phyloP scores from a whole-genome alignment of 1,140 invertebrate genomes.

The Eumeta japonica region DNA sequence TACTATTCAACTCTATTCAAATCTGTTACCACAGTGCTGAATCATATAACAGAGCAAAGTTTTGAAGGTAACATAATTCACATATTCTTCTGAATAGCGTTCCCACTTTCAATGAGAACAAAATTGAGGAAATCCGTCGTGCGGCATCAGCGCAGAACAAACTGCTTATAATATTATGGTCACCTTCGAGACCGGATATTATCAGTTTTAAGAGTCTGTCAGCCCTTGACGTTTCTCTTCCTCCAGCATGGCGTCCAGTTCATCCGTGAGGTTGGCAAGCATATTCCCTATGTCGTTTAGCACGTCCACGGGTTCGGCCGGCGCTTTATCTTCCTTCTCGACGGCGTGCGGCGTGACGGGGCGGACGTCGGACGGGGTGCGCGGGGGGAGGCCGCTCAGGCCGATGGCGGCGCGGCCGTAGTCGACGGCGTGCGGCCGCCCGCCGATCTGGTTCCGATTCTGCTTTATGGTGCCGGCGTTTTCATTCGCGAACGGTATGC shows the following conservation, averaged over 20 bases:
- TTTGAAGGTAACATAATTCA: too few species aligned
- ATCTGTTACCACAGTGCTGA: too few species aligned
- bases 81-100: too few species aligned
- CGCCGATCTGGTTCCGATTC: conserved; percentile 49
- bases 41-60: too few species aligned
- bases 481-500: conserved; percentile 97
- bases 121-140: too few species aligned
- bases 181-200: too few species aligned
- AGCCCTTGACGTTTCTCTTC: conserved; percentile 83
- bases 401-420: conserved; percentile 37
- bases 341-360: conserved; percentile 35
- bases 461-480: conserved; percentile 96
- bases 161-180: too few species aligned
- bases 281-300: conserved; percentile 96
- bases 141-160: too few species aligned
- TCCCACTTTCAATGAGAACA: too few species aligned
- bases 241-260: conserved; percentile 92
- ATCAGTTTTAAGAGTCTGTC: too few species aligned
- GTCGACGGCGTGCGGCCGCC: conserved; percentile 50
- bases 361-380: conserved; percentile 35
- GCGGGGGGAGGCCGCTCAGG: conserved; percentile 32
- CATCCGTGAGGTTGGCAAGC: conserved; percentile 90
- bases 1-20: too few species aligned
- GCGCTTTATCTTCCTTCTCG: conserved; percentile 35
- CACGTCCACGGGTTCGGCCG: conserved; percentile 78